Percentiles rank a stretch among this genome's conserved stretches.
phyloP scores from a whole-genome alignment of 30 jellyfish, hydroid and myxozoan genomes.

The Catostylus mosaicus region DNA sequence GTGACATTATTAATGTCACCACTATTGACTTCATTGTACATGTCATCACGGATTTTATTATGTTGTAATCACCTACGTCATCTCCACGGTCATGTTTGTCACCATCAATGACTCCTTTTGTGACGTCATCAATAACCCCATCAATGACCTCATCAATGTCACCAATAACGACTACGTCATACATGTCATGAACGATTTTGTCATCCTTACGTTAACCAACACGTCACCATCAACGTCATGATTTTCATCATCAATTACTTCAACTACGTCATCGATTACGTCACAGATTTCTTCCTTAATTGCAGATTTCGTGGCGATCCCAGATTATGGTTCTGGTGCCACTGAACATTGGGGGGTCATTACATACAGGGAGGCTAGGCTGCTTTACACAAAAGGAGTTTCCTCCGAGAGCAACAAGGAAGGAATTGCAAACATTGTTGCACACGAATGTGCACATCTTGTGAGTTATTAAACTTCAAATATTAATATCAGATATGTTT shows the following conservation, averaged over 20 bases:
- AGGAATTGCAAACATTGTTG: slow-evolving; percentile 79
- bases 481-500: background rate
- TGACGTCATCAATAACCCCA: too few relatives aligned
- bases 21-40: too few relatives aligned
- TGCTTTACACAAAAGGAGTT: slow-evolving; percentile 78
- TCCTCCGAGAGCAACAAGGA: slow-evolving; percentile 77
- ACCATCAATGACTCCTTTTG: too few relatives aligned
- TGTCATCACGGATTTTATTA: too few relatives aligned
- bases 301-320: slow-evolving; percentile 87
- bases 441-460: slow-evolving; percentile 93
- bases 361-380: slow-evolving; percentile 92
- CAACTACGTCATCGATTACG: background rate
- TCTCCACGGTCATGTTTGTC: too few relatives aligned
- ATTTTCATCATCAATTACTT: background rate
- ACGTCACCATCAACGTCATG: background rate
- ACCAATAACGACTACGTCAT: too few relatives aligned
- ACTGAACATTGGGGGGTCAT: slow-evolving; percentile 98
- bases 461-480: slow-evolving; percentile 35
- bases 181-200: too few relatives aligned
- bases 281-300: background rate
- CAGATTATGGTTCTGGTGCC: slow-evolving; percentile 98
- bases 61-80: too few relatives aligned
- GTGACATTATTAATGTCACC: too few relatives aligned
- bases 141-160: too few relatives aligned
- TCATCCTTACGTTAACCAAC: too few relatives aligned